Conservation (phyloP, 2,113 vertebrate species). For the Panthera uncia region DNA sequence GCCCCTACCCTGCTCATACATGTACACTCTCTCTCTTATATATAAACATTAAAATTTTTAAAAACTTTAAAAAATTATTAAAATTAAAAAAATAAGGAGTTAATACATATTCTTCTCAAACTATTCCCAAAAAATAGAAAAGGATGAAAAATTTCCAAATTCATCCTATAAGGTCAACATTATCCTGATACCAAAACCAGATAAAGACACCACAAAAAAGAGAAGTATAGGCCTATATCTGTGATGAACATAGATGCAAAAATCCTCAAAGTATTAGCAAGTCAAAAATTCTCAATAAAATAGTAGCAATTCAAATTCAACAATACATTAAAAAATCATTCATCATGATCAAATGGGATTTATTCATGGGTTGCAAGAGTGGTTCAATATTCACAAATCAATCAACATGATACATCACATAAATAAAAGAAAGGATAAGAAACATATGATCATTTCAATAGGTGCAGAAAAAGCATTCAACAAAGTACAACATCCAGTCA, state of each 20-base stretch:
- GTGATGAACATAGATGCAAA: not conserved
- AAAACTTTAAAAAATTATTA: too few relatives aligned
- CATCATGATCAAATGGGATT: not conserved
- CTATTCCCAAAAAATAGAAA: not conserved
- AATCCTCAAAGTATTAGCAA: not conserved
- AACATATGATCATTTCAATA: not conserved
- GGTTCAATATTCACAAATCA: not conserved
- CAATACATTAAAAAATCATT: not conserved
- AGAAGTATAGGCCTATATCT: not conserved
- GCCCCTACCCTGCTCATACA: too few relatives aligned
- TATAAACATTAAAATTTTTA: too few relatives aligned
- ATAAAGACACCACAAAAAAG: not conserved
- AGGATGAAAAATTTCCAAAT: not conserved
- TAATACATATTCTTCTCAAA: not conserved
- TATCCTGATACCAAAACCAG: not conserved
- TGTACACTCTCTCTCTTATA: too few relatives aligned
- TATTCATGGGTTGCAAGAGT: not conserved
- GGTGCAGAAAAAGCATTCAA: not conserved
- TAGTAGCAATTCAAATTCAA: not conserved
- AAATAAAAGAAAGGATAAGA: not conserved
- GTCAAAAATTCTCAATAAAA: not conserved
- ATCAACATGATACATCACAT: not conserved
- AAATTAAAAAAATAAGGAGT: not conserved
- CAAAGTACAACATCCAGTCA: not conserved
- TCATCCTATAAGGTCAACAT: not conserved